Evolutionary conservation across 2,888 invertebrate genomes (phyloP).

Genomic region (Netelia melanura): DNA sequence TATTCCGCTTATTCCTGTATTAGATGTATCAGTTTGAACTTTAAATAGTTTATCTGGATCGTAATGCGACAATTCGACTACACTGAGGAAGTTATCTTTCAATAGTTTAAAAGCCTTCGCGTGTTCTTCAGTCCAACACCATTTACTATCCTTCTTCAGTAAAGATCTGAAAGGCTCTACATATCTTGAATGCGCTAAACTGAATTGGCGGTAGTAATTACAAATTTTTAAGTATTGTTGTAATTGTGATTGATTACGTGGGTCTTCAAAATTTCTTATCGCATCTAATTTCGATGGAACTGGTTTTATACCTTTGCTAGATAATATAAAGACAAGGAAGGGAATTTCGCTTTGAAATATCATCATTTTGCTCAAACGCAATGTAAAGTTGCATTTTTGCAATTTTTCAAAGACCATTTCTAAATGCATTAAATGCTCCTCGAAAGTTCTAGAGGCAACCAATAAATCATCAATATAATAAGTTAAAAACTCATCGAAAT

Average conservation of each 20-base stretch:
- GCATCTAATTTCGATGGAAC: constrained; percentile 69
- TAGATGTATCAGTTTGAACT: constrained; percentile 66
- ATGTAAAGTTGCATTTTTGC: constrained; percentile 68
- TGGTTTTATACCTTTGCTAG: constrained; percentile 46
- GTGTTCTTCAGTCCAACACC: constrained; percentile 56
- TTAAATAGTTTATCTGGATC: constrained; percentile 38
- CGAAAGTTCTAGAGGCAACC: constrained; percentile 70
- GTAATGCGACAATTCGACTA: constrained; percentile 53
- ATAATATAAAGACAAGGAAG: constrained; percentile 35
- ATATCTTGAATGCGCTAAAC: constrained; percentile 31
- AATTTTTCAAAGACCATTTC: constrained; percentile 65
- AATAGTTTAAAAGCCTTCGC: constrained; percentile 43
- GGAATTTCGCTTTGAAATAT: constrained; percentile 59
- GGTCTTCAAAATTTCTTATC: constrained; percentile 57
- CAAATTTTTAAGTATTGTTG: constrained; percentile 62
- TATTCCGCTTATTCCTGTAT: constrained; percentile 65
- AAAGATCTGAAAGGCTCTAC: constrained; percentile 50
- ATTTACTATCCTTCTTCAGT: constrained; percentile 32
- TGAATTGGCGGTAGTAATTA: constrained; percentile 39
- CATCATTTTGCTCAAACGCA: constrained; percentile 54
- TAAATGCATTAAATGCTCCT: constrained; percentile 69
- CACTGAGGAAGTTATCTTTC: constrained; percentile 61
- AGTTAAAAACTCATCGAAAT: constrained; percentile 69
- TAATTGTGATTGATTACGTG: constrained; percentile 66
- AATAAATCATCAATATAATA: constrained; percentile 78